A percentile compares a stretch with the other conserved stretches of the same genome.
Evolutionary conservation across 2,888 invertebrate genomes (phyloP).

Genomic region (Aleiodes leptofemur): DNA sequence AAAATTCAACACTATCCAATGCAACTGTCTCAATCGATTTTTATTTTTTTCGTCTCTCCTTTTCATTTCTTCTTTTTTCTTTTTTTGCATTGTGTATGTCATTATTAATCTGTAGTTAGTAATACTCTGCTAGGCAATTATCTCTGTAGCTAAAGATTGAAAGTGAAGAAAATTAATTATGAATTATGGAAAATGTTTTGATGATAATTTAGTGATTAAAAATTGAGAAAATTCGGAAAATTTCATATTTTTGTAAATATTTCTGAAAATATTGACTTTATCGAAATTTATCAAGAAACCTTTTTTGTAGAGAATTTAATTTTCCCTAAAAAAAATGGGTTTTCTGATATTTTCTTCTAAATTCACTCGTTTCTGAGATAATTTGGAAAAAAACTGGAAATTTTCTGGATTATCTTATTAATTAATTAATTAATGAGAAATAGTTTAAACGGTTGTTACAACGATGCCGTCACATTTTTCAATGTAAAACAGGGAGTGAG

Average conservation of each 20-base stretch:
- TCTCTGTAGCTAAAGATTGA: conserved; percentile 46
- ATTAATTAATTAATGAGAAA: conserved; percentile 44
- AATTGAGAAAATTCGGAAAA: conserved; percentile 3
- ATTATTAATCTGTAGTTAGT: conserved; percentile 48
- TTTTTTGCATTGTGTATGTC: conserved; percentile 54
- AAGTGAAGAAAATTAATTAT: conserved; percentile 1
- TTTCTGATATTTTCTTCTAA: too few relatives aligned
- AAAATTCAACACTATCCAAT: background rate
- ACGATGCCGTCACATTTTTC: conserved; percentile 36
- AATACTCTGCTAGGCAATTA: conserved; percentile 57
- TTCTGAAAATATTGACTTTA: too few relatives aligned
- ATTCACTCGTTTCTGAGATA: too few relatives aligned
- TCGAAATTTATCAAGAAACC: too few relatives aligned
- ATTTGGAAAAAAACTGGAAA: too few relatives aligned
- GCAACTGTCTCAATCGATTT: conserved; percentile 38
- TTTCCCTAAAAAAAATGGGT: too few relatives aligned
- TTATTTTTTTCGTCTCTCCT: too few relatives aligned
- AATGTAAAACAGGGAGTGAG: conserved; percentile 4
- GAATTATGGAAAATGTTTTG: conserved; percentile 13
- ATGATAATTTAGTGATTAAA: conserved; percentile 14
- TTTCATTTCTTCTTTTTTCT: conserved; percentile 34
- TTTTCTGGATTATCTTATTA: conserved; percentile 38
- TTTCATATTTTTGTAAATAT: too few relatives aligned
- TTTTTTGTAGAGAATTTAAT: too few relatives aligned
- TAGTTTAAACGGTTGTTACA: conserved; percentile 50